Conservation (phyloP, 2,113 vertebrate species). For the Pandion haliaetus region DNA sequence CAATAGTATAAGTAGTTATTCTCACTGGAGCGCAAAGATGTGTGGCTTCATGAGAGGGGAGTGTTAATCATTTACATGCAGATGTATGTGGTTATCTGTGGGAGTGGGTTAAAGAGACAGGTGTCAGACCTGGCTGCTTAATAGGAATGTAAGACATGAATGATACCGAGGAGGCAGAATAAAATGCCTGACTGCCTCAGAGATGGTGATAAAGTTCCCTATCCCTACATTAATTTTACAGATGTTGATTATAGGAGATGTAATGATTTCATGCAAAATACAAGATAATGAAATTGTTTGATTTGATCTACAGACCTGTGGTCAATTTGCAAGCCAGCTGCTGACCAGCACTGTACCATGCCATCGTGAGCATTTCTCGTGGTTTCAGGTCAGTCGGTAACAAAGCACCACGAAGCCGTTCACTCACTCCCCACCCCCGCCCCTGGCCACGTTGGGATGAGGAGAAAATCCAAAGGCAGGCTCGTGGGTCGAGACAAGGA, state of each 20-base stretch:
- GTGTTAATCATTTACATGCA: conserved; percentile 32
- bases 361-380: neutral
- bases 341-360: neutral
- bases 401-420: no score
- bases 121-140: conserved; percentile 49
- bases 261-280: conserved; percentile 40
- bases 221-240: conserved; percentile 42
- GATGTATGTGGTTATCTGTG: conserved; percentile 3
- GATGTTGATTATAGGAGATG: neutral
- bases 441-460: no score
- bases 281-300: conserved; percentile 43
- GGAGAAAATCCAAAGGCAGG: no score
- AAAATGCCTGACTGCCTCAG: conserved; percentile 48
- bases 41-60: neutral
- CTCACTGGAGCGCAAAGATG: conserved; percentile 29
- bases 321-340: conserved; percentile 13
- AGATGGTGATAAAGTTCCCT: conserved; percentile 19
- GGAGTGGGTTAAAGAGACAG: conserved; percentile 49
- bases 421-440: no score
- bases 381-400: no score
- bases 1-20: conserved; percentile 17
- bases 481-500: no score
- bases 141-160: conserved; percentile 11
- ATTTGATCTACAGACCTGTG: conserved; percentile 29
- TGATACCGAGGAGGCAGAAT: conserved; percentile 14